Evolutionary conservation across 2,113 vertebrate species (phyloP), one percentile per base, ranked within the genome.

Genomic region (Oncorhynchus kisutch): DNA sequence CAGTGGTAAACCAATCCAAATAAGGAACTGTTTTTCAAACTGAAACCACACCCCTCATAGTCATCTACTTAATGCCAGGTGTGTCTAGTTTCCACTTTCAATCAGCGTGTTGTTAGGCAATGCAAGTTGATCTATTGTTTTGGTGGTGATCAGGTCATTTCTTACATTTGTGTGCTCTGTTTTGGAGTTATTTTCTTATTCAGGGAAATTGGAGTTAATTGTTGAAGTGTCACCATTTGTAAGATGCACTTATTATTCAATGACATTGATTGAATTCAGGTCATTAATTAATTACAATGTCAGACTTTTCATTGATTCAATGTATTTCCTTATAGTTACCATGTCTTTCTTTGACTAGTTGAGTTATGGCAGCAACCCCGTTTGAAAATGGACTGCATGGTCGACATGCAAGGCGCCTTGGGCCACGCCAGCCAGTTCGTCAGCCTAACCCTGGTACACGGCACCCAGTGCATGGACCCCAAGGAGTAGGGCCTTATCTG

Each of bases 21-120:
- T 29, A 34, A 27, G 18, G 29, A 39, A 16, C 39, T 8, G 5
- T 68, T 68, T 29, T 8, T 39, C 18, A 68, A 51, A 51, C 45
- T 71, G 31, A 71, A 13, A 25, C 69, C 48, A 49, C 69, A 71
- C 69, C 69, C 13, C 69, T 51, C 6, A 73, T 84, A 29, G 82
- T 72, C 60, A 62, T 76, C 75, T 82, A 86, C 79, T 89, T 89
- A 82, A 88, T 27, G 1, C 27, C 84, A 85, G 82, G 71, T 85
- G 88, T 77, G 77, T 29, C 13, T 7, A 3, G 0, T 11, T 1
- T 5, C 14, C 22, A 20, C 0, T 0, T 80, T 45, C 1, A 6
- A 16, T 72, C 49, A 34, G 45, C 65, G 8, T 34, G 2, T 20
- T 69, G 75, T 54, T 9, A n/a, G 18, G 31, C 69, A 31, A 22